Evolutionary conservation across 2,888 invertebrate species (phyloP), one percentile per base, ranked within the genome.

Genomic region (Drosophila kambysellisi): DNA sequence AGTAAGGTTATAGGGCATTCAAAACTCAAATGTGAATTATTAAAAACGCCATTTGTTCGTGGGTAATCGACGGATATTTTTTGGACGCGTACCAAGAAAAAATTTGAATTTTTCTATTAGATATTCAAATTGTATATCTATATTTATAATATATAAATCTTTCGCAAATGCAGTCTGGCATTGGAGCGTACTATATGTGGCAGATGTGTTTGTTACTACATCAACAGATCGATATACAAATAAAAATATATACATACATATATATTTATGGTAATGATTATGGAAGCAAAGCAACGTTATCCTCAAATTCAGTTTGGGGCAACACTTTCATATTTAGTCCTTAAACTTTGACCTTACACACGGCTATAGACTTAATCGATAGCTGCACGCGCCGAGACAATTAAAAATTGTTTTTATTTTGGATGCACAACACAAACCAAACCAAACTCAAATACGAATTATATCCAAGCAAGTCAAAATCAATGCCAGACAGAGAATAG

Each of bases 1-100:
- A 1, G 3, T 20, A 20, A 17, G 30, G 39, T 15, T 39, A 33
- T 33, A 66, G 56, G 39, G 56, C 67, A 68, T 43, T 3, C 25
- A 5, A 25, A 33, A 53, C 35, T 51, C 51, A 56, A 39, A 62
- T 33, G 33, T 35, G n/a, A 53, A 57, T 56, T 57, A 68, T 60
- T 74, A 51, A 72, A 79, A 81, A 58, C 72, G 67, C 76, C 79
- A 81, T 82, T 87, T 70, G 70, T 50, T 76, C 63, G 63, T 79
- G 43, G 68, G 9, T 71, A 59, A 76, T 72, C 62, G 72, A 73
- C 43, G 67, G 29, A 56, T 61, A 63, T 75, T 75, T 81, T 69
- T 85, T 85, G 85, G 88, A 86, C 69, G 68, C n/a, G 48, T 54
- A 83, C 85, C 85, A 85, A 85, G 54, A 75, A 78, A 67, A 56